phyloP scores from a whole-genome alignment of 1,140 invertebrate species.

The Drosophila nigromelanica region DNA sequence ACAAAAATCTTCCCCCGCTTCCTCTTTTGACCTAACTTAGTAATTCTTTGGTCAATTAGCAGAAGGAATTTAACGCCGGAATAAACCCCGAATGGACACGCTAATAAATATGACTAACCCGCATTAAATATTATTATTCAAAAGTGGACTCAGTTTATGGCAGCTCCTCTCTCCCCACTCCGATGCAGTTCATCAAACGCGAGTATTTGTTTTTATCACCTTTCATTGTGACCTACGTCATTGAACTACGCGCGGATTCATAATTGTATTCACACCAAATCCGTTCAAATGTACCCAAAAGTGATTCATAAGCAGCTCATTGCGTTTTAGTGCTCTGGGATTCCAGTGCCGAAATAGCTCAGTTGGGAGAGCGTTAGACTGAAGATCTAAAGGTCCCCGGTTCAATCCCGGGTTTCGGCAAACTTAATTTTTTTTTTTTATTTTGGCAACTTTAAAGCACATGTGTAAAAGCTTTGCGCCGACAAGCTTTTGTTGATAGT shows the following conservation, averaged over 20 bases:
- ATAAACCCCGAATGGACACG: constrained; percentile 4
- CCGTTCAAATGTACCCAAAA: no score
- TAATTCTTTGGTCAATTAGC: constrained; percentile 13
- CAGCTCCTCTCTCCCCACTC: no score
- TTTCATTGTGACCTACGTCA: constrained; percentile 4
- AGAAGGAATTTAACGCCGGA: constrained; percentile 1
- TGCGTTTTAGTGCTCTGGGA: neutral
- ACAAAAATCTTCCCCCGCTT: no score
- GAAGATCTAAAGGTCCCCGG: constrained; percentile 92
- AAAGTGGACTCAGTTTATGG: neutral
- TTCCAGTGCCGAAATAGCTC: constrained; percentile 85
- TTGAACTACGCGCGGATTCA: constrained; percentile 5
- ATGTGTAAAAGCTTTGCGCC: no score
- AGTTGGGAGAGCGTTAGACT: constrained; percentile 93
- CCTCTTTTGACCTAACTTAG: no score
- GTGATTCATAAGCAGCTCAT: constrained; percentile 1
- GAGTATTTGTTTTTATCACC: neutral
- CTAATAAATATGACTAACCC: constrained; percentile 15
- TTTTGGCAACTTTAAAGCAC: neutral
- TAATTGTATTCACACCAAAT: neutral
- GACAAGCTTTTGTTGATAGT: no score
- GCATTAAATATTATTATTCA: neutral
- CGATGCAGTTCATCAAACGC: constrained; percentile 13
- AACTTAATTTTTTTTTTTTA: neutral
- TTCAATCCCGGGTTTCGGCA: constrained; percentile 91